Percentiles rank a stretch among this genome's conserved stretches.
phyloP scores from a whole-genome alignment of 2,888 invertebrate species.

The Erebia palarica region DNA sequence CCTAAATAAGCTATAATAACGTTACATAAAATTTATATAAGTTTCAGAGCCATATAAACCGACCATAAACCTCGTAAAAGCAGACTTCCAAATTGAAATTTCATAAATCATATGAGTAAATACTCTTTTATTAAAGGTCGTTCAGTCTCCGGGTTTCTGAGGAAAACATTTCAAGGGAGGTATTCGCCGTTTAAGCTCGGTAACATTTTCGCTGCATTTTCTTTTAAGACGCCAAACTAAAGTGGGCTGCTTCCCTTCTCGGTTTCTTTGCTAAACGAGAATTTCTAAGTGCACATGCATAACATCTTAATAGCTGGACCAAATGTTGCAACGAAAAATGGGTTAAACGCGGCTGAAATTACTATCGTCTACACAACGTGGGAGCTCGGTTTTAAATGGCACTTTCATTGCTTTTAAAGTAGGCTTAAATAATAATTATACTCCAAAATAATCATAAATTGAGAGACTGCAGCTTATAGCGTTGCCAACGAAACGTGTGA shows the following conservation, averaged over 20 bases:
- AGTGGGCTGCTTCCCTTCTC: constrained; percentile 40
- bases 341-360: constrained; percentile 25
- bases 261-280: constrained; percentile 38
- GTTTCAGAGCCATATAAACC: background rate
- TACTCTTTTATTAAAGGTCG: constrained; percentile 23
- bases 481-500: no score
- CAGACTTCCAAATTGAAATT: constrained; percentile 17
- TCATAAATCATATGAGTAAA: constrained; percentile 17
- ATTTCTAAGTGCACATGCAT: constrained; percentile 34
- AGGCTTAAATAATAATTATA: background rate
- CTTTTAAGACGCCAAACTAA: constrained; percentile 40
- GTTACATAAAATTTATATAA: background rate
- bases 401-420: background rate
- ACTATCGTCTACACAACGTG: background rate
- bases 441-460: no score
- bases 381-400: background rate
- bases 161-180: constrained; percentile 22
- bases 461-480: no score
- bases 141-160: constrained; percentile 22
- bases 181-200: constrained; percentile 29
- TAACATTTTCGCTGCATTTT: constrained; percentile 36
- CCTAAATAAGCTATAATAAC: background rate
- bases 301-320: constrained; percentile 35
- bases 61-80: constrained; percentile 4
- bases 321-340: constrained; percentile 28